Base-by-base conservation (phyloP, 1,140 invertebrate genomes). In the Halictus rubicundus region DNA sequence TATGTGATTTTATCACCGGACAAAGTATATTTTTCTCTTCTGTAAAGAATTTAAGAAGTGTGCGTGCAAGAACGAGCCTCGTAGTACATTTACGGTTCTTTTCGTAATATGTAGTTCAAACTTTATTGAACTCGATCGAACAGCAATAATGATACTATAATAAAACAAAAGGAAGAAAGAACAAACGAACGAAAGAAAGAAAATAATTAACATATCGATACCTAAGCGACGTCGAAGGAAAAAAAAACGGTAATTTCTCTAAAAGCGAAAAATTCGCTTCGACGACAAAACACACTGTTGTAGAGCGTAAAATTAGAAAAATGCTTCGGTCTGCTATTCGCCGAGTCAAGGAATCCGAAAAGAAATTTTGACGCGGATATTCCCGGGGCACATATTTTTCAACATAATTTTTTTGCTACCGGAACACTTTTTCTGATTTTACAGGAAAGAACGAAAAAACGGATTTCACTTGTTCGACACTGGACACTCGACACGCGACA, bases 191-290 rank as follows among this genome's bases (percentile, higher is more conserved):
- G n/a, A 46, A 46, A 46, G 42, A 46, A 46, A 46, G 42, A 46
- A 46, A 78, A 77, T 42, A 27, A 25, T n/a, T 61, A 76, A 75
- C 81, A 84, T 84, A 84, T 84, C 82, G 52, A 65, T 61, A 66
- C 42, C 54, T 19, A 14, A 52, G 16, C 21, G 59, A 32, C 32
- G 32, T 0, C 16, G 16, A 16, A 69, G 65, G 65, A 69, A n/a
- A 57, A 9, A n/a, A 7, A 3, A n/a, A 32, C 9, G 63, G 46
- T 73, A 32, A 70, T 60, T 69, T n/a, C 19, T 80, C 42, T 9
- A 25, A 32, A 21, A 32, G 5, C 14, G 19, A 52, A 16, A 52
- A 6, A 72, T 60, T 82, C 12, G 71, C 46, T 7, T 74, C 59
- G 68, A 83, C 19, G 27, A 83, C 39, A 23, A 37, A 59, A 59